These are phyloP conservation scores for Blastobasis lacticolella DNA, from an alignment of 2,888 invertebrate species.

Conservation along the genomic window DNA sequence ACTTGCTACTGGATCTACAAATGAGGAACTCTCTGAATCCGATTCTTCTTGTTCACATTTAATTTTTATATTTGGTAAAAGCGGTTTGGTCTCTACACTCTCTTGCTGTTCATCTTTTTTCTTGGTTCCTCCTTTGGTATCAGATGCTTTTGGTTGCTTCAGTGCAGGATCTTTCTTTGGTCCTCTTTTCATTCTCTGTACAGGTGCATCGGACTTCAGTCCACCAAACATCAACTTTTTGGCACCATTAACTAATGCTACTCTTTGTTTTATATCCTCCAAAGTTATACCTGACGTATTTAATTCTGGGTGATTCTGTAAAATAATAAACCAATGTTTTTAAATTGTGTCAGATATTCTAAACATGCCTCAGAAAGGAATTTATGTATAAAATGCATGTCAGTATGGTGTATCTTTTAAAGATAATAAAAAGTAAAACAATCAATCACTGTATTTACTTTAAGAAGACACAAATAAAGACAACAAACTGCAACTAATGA, in stretches of 20 bases:
- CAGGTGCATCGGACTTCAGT: constrained; percentile 41
- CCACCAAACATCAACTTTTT: constrained; percentile 66
- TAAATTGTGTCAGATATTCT: background rate
- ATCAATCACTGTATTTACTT: no score
- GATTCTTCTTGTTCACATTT: constrained; percentile 60
- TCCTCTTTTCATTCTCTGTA: constrained; percentile 45
- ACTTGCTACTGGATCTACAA: constrained; percentile 57
- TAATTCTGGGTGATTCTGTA: constrained; percentile 82
- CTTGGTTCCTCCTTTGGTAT: constrained; percentile 35
- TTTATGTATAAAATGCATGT: constrained; percentile 1
- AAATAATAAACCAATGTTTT: constrained; percentile 13
- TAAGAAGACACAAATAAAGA: no score
- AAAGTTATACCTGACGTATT: constrained; percentile 84
- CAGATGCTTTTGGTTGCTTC: constrained; percentile 33
- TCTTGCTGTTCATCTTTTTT: constrained; percentile 49
- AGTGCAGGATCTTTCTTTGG: constrained; percentile 45
- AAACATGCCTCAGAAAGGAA: background rate
- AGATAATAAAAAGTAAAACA: no score
- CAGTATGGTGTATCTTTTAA: no score
- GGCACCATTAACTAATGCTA: constrained; percentile 62
- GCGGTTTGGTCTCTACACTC: constrained; percentile 43
- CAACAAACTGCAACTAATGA: background rate
- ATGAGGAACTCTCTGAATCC: constrained; percentile 66
- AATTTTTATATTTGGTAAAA: constrained; percentile 58
- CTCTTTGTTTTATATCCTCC: constrained; percentile 75